These are phyloP conservation scores for Donacobius atricapilla DNA, from an alignment of 2,113 vertebrate genomes.

Conservation along the genomic window DNA sequence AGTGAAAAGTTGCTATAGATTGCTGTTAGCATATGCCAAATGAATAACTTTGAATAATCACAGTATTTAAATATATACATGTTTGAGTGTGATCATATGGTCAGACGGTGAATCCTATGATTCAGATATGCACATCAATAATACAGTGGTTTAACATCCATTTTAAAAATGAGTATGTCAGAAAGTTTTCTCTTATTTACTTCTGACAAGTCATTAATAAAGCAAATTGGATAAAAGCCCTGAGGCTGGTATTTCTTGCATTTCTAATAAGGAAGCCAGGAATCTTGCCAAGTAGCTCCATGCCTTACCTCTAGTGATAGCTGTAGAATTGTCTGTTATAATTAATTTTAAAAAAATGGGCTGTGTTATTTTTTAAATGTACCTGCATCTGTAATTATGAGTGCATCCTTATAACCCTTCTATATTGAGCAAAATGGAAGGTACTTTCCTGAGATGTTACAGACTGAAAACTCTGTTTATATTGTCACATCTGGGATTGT, in stretches of 20 bases:
- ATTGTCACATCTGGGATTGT: neutral
- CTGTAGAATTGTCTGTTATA: neutral
- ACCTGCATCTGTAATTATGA: neutral
- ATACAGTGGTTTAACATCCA: neutral
- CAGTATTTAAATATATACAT: neutral
- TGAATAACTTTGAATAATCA: neutral
- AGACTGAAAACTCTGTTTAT: neutral
- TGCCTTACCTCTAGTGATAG: neutral
- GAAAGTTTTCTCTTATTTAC: conserved; percentile 36
- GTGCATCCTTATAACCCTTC: neutral
- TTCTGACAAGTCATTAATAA: conserved; percentile 54
- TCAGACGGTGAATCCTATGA: neutral
- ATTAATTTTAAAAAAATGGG: neutral
- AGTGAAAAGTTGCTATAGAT: neutral
- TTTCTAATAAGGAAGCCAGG: neutral
- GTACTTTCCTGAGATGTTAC: neutral
- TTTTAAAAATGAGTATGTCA: conserved; percentile 5
- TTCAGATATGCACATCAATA: neutral
- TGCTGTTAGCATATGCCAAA: neutral
- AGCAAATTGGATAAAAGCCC: conserved; percentile 44
- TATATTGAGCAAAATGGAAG: neutral
- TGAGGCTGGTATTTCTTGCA: conserved; percentile 9
- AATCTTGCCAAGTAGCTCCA: neutral
- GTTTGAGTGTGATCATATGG: neutral
- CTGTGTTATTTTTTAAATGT: neutral